phyloP scores from a whole-genome alignment of 1,140 invertebrate species.

The Scaptomyza montana region DNA sequence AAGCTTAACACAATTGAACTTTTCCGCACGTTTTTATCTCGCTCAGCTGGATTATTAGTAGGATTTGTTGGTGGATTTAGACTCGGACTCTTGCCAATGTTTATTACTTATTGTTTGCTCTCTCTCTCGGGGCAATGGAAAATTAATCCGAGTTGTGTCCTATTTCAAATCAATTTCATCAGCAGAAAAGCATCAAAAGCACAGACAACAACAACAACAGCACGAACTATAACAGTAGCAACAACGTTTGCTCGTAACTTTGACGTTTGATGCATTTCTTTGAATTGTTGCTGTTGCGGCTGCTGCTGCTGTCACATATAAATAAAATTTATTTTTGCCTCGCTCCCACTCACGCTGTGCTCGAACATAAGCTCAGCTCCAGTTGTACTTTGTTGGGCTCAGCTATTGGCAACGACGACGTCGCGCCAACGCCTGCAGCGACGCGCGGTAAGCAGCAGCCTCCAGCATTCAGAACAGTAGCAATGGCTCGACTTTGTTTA shows the following conservation, averaged over 20 bases:
- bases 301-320: conserved; percentile 14
- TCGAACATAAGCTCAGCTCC: conserved; percentile 24
- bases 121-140: background rate
- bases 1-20: background rate
- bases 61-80: too few relatives aligned
- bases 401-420: conserved; percentile 27
- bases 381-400: conserved; percentile 15
- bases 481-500: conserved; percentile 55
- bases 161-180: conserved; percentile 46
- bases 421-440: conserved; percentile 1
- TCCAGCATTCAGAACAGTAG: conserved; percentile 32
- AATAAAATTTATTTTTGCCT: conserved; percentile 30
- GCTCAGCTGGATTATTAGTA: background rate
- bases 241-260: background rate
- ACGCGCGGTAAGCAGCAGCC: conserved; percentile 4
- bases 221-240: too few relatives aligned
- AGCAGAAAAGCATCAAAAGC: conserved; percentile 23
- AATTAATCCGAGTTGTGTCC: conserved; percentile 24
- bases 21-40: background rate
- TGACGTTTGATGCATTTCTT: conserved; percentile 14
- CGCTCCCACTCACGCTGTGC: background rate
- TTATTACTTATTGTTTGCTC: conserved; percentile 11
- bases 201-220: conserved; percentile 1
- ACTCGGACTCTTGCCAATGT: background rate
- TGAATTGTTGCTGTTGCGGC: conserved; percentile 13